A percentile compares a stretch with the other conserved stretches of the same genome.
Evolutionary conservation across 2,113 vertebrate genomes (phyloP).

Genomic region (Notarius lentiginosus): DNA sequence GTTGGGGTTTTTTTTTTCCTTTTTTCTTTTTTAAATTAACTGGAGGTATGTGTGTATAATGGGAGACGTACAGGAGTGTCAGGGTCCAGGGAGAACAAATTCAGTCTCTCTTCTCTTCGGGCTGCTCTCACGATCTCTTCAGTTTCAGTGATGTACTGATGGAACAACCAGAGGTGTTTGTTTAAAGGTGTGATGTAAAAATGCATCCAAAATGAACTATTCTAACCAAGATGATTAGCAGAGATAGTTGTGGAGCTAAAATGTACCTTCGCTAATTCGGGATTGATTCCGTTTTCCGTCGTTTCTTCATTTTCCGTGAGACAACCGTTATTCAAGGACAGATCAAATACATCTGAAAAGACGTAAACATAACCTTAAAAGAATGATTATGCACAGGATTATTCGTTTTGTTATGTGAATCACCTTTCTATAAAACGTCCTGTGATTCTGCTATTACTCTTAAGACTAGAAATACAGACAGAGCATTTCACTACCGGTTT

Average conservation of each 20-base stretch:
- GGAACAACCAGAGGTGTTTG: constrained; percentile 7
- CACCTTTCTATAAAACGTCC: not conserved
- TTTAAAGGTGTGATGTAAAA: not conserved
- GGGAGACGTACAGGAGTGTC: constrained; percentile 83
- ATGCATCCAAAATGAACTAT: not conserved
- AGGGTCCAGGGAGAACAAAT: constrained; percentile 92
- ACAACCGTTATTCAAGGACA: constrained; percentile 70
- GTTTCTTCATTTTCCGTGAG: constrained; percentile 80
- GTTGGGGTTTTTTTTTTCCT: too few species aligned
- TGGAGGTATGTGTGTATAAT: not conserved
- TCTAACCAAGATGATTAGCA: not conserved
- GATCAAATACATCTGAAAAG: constrained; percentile 80
- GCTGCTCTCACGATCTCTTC: constrained; percentile 85
- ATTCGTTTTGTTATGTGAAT: not conserved
- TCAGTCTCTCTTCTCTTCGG: constrained; percentile 83
- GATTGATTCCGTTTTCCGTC: constrained; percentile 83
- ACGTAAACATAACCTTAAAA: not conserved
- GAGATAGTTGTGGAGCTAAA: not conserved
- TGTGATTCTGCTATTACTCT: too few species aligned
- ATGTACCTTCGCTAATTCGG: constrained; percentile 88
- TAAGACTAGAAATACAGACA: too few species aligned
- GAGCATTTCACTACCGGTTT: too few species aligned
- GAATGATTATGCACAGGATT: too few species aligned
- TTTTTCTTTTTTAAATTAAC: not conserved
- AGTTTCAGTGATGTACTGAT: constrained; percentile 91